Evolutionary conservation across 2,797 vertebrate genomes (phyloP).

Genomic region (Neosalanx taihuensis): DNA sequence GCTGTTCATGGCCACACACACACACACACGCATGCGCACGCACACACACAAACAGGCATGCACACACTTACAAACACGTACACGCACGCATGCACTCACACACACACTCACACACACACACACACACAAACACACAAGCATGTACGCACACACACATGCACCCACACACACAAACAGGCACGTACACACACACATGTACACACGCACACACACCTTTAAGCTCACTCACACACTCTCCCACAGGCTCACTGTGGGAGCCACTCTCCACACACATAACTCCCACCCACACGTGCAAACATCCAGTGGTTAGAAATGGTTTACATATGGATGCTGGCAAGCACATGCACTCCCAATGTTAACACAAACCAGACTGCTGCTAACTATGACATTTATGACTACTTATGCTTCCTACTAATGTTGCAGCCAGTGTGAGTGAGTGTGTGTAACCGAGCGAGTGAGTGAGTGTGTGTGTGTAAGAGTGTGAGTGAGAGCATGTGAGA

Average conservation of each 20-base stretch:
- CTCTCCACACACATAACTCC: not conserved
- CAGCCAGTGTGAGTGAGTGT: not conserved
- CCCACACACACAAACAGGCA: not conserved
- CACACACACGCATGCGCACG: constrained; percentile 5
- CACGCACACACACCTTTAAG: not conserved
- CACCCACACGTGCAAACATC: not conserved
- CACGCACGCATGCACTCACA: not conserved
- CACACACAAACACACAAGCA: not conserved
- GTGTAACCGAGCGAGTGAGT: no score
- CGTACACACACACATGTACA: not conserved
- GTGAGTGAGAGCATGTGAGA: no score
- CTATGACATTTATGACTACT: not conserved
- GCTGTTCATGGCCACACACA: constrained; percentile 8
- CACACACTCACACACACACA: no score
- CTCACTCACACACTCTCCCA: not conserved
- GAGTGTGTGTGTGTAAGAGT: not conserved
- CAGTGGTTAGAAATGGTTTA: not conserved
- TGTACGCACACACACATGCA: no score
- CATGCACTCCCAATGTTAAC: not conserved
- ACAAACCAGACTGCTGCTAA: not conserved
- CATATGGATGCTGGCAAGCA: not conserved
- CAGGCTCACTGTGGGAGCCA: no score
- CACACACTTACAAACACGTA: not conserved
- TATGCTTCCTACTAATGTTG: not conserved
- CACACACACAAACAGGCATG: not conserved